Base-by-base conservation (phyloP, 2,113 vertebrate species). In the Morone saxatilis region DNA sequence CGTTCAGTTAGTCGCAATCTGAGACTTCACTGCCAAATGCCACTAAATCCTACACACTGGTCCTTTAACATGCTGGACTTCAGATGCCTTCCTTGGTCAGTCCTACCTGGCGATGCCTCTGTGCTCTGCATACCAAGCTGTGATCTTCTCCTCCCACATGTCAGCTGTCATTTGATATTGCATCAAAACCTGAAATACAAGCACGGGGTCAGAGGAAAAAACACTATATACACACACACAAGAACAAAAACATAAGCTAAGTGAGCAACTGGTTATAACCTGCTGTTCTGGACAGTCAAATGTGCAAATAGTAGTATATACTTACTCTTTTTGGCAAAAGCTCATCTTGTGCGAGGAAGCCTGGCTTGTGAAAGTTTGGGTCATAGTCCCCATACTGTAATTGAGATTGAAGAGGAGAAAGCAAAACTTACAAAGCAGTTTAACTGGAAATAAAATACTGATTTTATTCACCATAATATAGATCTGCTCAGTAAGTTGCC, bases 101-200 rank as follows among this genome's bases (percentile, higher is more conserved):
- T 57, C 76, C 66, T 94, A 98, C 97, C 97, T 98, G 92, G 97
- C 96, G 2, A 97, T 97, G 10, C 96, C 97, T 92, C 96, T 95
- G 93, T 98, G 97, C 71, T 97, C 97, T 53, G 97, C 97, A 67
- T 98, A 97, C 97, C 97, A 98, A 60, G 97, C 97, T 8, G 97
- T 98, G 78, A 98, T 98, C 90, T 97, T 97, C 83, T 98, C 97
- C 86, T 98, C 97, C 97, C 97, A 98, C 97, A 98, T 98, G 89
- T 97, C 97, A 57, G 96, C 94, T 61, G 97, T 98, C 96, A 98
- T 96, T 91, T 98, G 97, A 86, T 98, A 98, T 79, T 98, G 97
- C 95, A 97, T 97, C 86, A 98, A 94, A 72, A 98, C 97, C 97
- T 98, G 79, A 11, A 0, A 47, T 7, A 40, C 20, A 82, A 4